A percentile compares a stretch with the other conserved stretches of the same genome.
Evolutionary conservation across 2,113 vertebrate species (phyloP).

Genomic region (Chroicocephalus ridibundus): DNA sequence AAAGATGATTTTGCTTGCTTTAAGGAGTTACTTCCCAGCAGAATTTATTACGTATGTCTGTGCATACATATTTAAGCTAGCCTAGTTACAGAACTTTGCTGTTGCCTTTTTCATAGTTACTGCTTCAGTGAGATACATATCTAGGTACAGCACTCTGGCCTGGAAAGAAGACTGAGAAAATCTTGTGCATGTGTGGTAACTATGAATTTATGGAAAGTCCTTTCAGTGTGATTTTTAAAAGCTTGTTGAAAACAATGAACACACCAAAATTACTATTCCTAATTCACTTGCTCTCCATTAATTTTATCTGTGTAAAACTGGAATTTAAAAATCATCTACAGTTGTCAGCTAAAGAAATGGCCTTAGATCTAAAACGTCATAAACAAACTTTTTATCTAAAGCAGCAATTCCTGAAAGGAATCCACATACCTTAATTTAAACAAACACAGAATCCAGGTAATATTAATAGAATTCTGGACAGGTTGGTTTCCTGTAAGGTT

Average conservation of each 20-base stretch:
- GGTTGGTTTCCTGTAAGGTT: background rate
- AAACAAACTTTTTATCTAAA: background rate
- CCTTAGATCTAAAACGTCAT: background rate
- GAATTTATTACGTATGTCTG: background rate
- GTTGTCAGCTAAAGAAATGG: background rate
- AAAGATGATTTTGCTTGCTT: background rate
- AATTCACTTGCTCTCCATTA: background rate
- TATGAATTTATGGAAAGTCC: background rate
- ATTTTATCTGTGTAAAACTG: background rate
- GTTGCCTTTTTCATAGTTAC: background rate
- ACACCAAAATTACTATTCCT: background rate
- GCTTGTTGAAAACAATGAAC: background rate
- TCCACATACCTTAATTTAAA: background rate
- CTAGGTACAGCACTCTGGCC: background rate
- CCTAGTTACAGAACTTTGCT: background rate
- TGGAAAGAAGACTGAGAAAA: background rate
- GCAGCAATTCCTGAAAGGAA: background rate
- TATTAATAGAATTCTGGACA: background rate
- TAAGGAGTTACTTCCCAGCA: background rate
- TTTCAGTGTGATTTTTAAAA: background rate
- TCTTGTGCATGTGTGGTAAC: background rate
- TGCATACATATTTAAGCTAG: background rate
- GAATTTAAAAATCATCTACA: background rate
- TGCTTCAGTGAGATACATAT: background rate
- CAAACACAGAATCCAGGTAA: rapidly evolving